Evolutionary conservation across 1,140 invertebrate genomes (phyloP), one percentile per base, ranked within the genome.

Genomic region (Caenorhabditis brenneri): DNA sequence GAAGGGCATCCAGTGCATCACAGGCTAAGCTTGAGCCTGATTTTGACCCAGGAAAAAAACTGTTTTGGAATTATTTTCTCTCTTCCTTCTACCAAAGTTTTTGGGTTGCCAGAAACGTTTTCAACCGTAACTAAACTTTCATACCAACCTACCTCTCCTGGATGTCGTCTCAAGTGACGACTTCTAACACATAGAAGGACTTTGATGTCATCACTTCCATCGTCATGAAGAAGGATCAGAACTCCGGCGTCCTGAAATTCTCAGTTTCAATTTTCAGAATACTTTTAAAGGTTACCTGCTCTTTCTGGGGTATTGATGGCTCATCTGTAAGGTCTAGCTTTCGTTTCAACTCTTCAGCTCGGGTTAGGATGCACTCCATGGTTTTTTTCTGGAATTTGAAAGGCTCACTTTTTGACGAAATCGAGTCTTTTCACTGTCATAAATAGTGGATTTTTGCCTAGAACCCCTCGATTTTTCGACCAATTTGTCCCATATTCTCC

Each of bases 221-320:
- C 29, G 22, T 79, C 51, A 22, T 80, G 58, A 2, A 83, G 16
- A 0, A 83, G 69, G 10, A 83, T 83, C n/a, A 83, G 29, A 1
- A 83, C 82, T 24, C 82, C 82, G 2, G 82, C 82, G 33, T 83
- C 58, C 82, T 83, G 22, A 42, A 83, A 83, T n/a, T 22, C 27
- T 48, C 4, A 12, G 24, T 78, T 22, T 42, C 33, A 7, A 42
- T 78, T 0, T 31, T 69, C 60, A 29, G 29, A 1, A n/a, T 69
- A 53, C 22, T 4, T n/a, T 51, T 51, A n/a, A 1, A 51, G n/a
- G 1, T 51, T n/a, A 74, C 65, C 65, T 74, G 65, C 33, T 74
- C 65, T 24, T 19, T 31, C n/a, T 74, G 65, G 0, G 65, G 36
- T 27, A 4, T n/a, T 9, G 65, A 22, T 24, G 36, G 36, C 9